phyloP scores from a whole-genome alignment of 2,888 invertebrate species.

The Heliconius hortense region DNA sequence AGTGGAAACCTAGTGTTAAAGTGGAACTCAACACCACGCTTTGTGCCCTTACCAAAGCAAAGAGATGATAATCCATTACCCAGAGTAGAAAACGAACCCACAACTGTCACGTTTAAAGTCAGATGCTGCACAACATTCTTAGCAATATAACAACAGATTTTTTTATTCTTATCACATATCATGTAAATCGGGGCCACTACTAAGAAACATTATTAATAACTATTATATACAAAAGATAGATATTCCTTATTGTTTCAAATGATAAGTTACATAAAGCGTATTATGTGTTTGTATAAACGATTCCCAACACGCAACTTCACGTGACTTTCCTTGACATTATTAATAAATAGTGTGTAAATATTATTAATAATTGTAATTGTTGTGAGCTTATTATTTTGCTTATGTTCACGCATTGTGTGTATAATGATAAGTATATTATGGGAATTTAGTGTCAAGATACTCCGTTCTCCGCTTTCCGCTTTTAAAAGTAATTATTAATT shows the following conservation, averaged over 20 bases:
- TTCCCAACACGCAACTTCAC: constrained; percentile 27
- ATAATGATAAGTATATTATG: background rate
- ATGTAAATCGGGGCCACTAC: background rate
- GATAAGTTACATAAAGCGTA: constrained; percentile 17
- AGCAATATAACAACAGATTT: background rate
- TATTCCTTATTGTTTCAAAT: constrained; percentile 8
- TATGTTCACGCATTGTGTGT: background rate
- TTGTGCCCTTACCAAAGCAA: no score
- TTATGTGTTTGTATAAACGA: constrained; percentile 10
- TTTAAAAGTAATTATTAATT: no score
- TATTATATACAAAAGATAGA: background rate
- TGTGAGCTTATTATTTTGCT: background rate
- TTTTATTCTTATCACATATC: background rate
- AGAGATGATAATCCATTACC: background rate
- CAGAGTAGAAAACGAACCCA: background rate
- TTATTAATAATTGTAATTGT: background rate
- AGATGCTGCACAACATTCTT: background rate
- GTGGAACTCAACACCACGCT: no score
- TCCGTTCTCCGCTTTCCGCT: background rate
- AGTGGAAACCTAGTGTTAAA: background rate
- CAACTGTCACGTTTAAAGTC: background rate
- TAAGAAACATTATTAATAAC: background rate
- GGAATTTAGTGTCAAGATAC: background rate
- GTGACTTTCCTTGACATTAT: constrained; percentile 31
- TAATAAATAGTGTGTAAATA: constrained; percentile 16